Percentiles rank a stretch among this genome's conserved stretches.
Evolutionary conservation across 1,140 invertebrate genomes (phyloP).

Genomic region (Caenorhabditis tropicalis): DNA sequence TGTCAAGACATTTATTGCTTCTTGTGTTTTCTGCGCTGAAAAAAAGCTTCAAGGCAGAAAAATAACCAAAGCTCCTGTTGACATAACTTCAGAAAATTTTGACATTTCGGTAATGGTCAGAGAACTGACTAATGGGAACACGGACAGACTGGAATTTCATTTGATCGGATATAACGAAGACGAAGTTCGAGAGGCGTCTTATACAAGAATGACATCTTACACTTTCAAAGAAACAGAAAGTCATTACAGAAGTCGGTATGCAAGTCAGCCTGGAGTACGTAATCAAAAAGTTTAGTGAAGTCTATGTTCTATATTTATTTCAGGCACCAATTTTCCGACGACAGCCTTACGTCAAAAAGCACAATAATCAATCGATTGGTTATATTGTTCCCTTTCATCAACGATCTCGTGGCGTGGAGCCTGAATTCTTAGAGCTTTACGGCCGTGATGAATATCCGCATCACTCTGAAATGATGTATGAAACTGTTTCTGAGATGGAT

Average conservation of each 20-base stretch:
- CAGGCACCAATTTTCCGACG: background rate
- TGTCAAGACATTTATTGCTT: conserved; percentile 45
- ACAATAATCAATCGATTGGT: conserved; percentile 14
- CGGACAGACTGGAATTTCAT: conserved; percentile 35
- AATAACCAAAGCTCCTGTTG: conserved; percentile 49
- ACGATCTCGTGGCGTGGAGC: background rate
- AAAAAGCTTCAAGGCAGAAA: conserved; percentile 50
- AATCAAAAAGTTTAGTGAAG: background rate
- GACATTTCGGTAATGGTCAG: conserved; percentile 13
- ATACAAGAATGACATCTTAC: conserved; percentile 49
- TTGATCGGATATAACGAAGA: conserved; percentile 41
- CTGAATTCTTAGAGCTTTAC: conserved; percentile 7
- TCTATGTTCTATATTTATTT: background rate
- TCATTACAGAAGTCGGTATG: background rate
- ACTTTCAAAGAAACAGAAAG: conserved; percentile 49
- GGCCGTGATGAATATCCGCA: background rate
- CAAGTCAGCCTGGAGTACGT: conserved; percentile 1
- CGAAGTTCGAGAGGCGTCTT: conserved; percentile 38
- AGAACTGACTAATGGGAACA: background rate
- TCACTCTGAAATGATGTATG: conserved; percentile 15
- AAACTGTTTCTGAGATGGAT: background rate
- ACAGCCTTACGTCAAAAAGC: conserved; percentile 3
- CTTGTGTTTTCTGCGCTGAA: conserved; percentile 39
- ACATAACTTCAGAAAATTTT: conserved; percentile 44
- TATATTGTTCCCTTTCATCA: conserved; percentile 12